Evolutionary conservation across 2,113 vertebrate species (phyloP).

Genomic region (Hippoglossus stenolepis): DNA sequence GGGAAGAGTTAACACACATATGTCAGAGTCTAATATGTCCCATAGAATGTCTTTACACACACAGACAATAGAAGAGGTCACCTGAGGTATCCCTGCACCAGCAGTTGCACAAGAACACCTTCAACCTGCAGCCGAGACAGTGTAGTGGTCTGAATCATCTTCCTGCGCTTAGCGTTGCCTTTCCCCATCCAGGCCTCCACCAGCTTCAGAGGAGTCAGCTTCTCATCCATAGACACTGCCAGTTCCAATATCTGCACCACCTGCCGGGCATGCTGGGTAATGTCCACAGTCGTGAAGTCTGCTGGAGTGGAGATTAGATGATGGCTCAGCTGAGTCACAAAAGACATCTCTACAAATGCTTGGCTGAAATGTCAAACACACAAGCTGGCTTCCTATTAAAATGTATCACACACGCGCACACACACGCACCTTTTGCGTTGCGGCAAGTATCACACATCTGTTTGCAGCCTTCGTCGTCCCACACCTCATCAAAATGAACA

Average conservation of each 20-base stretch:
- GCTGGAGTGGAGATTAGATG: neutral
- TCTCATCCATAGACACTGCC: slow-evolving; percentile 87
- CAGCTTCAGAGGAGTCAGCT: slow-evolving; percentile 93
- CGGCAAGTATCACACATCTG: slow-evolving; percentile 94
- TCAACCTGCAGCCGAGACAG: slow-evolving; percentile 87
- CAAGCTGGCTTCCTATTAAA: no score
- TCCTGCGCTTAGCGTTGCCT: slow-evolving; percentile 88
- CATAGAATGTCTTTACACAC: no score
- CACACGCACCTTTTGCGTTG: slow-evolving; percentile 81
- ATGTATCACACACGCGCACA: no score
- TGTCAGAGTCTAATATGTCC: neutral
- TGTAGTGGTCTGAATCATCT: slow-evolving; percentile 81
- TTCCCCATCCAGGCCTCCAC: slow-evolving; percentile 92
- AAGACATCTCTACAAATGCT: neutral
- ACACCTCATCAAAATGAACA: slow-evolving; percentile 95
- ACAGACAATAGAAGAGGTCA: slow-evolving; percentile 54
- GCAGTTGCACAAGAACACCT: slow-evolving; percentile 85
- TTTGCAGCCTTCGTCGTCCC: slow-evolving; percentile 91
- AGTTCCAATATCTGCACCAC: slow-evolving; percentile 89
- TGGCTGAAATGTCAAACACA: neutral
- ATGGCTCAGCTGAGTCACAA: neutral
- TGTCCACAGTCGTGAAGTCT: slow-evolving; percentile 85
- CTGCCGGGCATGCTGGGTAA: slow-evolving; percentile 86
- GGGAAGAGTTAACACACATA: neutral
- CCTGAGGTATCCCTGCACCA: slow-evolving; percentile 92